Percentiles rank a stretch among this genome's conserved stretches.
These are phyloP conservation scores for Apolygus lucorum DNA, from an alignment of 1,140 invertebrate genomes.

Conservation along the genomic window DNA sequence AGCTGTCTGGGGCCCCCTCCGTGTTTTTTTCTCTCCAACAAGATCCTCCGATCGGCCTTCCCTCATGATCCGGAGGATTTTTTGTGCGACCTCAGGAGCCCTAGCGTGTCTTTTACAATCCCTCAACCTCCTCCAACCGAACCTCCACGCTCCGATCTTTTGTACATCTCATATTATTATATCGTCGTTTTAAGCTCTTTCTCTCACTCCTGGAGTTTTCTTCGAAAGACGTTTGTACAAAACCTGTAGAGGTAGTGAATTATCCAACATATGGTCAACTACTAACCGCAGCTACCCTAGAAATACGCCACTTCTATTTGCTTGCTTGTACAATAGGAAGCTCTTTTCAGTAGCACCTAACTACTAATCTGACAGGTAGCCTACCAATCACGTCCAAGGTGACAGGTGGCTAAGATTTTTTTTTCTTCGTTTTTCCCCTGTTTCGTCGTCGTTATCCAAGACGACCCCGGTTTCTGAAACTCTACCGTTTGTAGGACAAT, in stretches of 20 bases:
- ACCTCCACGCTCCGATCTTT: no score
- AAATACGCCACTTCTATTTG: neutral
- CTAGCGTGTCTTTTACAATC: no score
- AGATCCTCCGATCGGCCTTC: no score
- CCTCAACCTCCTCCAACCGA: no score
- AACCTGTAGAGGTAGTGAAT: neutral
- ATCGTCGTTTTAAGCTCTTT: neutral
- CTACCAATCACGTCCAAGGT: neutral
- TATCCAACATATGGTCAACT: neutral
- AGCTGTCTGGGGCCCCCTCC: neutral
- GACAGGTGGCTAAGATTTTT: neutral
- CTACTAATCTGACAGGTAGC: neutral
- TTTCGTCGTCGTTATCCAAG: no score
- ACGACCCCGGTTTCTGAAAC: no score
- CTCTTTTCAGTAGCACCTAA: no score
- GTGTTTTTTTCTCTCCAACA: neutral
- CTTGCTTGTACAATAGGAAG: no score
- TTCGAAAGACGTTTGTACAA: neutral
- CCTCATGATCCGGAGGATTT: no score
- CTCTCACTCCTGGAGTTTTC: neutral
- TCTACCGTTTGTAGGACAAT: no score
- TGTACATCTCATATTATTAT: no score
- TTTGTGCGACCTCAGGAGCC: no score
- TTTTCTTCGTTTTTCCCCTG: neutral
- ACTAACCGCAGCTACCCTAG: neutral